Conservation (phyloP, 2,888 invertebrate species). For the Cheilosia scutellata region DNA sequence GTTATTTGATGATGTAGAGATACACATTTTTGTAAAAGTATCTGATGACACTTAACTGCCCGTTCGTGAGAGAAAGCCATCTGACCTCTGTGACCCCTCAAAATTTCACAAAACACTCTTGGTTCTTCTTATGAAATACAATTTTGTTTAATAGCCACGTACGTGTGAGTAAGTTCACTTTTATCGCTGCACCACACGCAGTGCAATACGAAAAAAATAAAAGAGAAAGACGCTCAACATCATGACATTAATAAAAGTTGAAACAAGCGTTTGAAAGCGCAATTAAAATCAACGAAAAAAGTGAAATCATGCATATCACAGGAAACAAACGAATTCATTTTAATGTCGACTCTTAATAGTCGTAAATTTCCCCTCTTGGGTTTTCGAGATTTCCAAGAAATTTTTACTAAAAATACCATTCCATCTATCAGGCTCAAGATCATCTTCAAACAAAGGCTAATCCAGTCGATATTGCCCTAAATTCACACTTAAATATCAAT, state of each 20-base stretch:
- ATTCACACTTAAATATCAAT: background rate
- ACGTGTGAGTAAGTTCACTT: conserved; percentile 3
- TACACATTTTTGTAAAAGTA: too few species aligned
- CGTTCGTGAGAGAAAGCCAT: background rate
- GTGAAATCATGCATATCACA: conserved; percentile 34
- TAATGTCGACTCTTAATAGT: background rate
- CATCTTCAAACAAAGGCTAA: conserved; percentile 20
- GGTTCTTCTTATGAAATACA: background rate
- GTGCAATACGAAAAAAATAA: background rate
- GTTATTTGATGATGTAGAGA: background rate
- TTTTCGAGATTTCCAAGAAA: background rate
- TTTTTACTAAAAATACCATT: conserved; percentile 7
- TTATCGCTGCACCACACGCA: background rate
- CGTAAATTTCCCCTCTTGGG: conserved; percentile 9
- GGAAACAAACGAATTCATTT: conserved; percentile 7
- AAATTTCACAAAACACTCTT: background rate
- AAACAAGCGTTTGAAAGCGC: background rate
- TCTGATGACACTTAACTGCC: background rate
- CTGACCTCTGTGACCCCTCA: background rate
- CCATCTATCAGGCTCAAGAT: conserved; percentile 18
- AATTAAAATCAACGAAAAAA: conserved; percentile 33
- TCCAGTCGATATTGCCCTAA: background rate
- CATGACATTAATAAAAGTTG: conserved; percentile 11
- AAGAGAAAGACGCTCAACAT: background rate
- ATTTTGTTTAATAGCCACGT: background rate